Evolutionary conservation across 2,797 vertebrate genomes (phyloP).

Genomic region (Coregonus sp.): DNA sequence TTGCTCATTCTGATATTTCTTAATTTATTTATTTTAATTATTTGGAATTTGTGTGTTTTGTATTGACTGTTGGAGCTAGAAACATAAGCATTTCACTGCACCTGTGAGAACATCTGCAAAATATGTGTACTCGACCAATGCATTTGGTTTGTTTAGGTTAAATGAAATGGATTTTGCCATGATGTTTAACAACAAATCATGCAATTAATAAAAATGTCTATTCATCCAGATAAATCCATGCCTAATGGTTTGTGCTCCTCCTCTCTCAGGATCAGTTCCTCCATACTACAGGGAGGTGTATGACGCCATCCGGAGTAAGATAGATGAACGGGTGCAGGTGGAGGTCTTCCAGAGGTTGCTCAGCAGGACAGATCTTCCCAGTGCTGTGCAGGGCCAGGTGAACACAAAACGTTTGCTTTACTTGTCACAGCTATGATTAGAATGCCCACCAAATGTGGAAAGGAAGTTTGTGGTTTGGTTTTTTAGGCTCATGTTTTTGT

Average conservation of each 20-base stretch:
- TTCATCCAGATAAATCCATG: background rate
- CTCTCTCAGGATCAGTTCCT: conserved; percentile 78
- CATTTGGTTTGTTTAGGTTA: background rate
- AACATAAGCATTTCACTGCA: too few species aligned
- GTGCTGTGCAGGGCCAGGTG: conserved; percentile 72
- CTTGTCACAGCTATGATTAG: background rate
- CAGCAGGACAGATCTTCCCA: conserved; percentile 71
- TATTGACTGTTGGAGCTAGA: too few species aligned
- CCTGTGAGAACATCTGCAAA: too few species aligned
- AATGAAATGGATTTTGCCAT: background rate
- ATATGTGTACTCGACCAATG: too few species aligned
- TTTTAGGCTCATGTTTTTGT: background rate
- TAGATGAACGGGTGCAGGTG: conserved; percentile 73
- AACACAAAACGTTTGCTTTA: conserved; percentile 5
- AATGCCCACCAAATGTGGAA: background rate
- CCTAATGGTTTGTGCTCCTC: conserved; percentile 37
- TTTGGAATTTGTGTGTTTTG: too few species aligned
- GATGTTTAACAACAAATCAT: background rate
- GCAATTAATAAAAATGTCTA: background rate
- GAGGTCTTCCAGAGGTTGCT: conserved; percentile 78
- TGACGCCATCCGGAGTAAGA: conserved; percentile 74
- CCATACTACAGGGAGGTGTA: conserved; percentile 82
- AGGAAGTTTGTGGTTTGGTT: background rate
- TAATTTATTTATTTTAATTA: too few species aligned
- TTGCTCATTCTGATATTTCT: too few species aligned